Percentiles rank a stretch among this genome's conserved stretches.
These are phyloP conservation scores for Notoglanidium macrostoma DNA, from an alignment of 2,797 vertebrate genomes.

Conservation along the genomic window DNA sequence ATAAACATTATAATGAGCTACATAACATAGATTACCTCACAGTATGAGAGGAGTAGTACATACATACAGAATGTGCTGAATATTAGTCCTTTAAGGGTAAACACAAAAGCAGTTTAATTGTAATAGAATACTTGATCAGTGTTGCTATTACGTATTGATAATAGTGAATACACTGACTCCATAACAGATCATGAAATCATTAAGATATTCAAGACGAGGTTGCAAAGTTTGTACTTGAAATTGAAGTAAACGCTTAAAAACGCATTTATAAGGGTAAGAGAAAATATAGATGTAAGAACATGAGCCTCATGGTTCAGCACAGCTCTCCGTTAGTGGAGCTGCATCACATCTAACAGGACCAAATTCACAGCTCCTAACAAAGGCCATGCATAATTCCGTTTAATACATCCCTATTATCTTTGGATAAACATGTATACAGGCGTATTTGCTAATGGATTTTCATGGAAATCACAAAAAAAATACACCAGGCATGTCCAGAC, in stretches of 20 bases:
- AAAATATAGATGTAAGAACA: not conserved
- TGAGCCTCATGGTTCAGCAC: not conserved
- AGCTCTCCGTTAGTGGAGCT: not conserved
- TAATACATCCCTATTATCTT: not conserved
- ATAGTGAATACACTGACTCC: not conserved
- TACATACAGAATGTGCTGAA: too few relatives aligned
- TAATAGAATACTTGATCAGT: not conserved
- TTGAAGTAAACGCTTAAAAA: not conserved
- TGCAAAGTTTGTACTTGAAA: too few relatives aligned
- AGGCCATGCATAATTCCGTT: not conserved
- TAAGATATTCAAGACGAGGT: not conserved
- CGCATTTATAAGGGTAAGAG: not conserved
- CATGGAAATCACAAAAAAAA: not conserved
- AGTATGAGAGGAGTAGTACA: not conserved
- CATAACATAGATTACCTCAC: not conserved
- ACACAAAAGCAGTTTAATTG: not conserved
- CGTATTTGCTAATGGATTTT: not conserved
- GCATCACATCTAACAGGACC: not conserved
- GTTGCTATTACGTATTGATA: not conserved
- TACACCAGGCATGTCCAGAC: not conserved
- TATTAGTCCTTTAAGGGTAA: not conserved
- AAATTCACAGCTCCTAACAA: constrained; percentile 8
- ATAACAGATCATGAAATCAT: not conserved
- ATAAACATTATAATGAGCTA: not conserved
- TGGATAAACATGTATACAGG: not conserved